Evolutionary conservation across 1,140 invertebrate genomes (phyloP).

Genomic region (Anastatus disparis): DNA sequence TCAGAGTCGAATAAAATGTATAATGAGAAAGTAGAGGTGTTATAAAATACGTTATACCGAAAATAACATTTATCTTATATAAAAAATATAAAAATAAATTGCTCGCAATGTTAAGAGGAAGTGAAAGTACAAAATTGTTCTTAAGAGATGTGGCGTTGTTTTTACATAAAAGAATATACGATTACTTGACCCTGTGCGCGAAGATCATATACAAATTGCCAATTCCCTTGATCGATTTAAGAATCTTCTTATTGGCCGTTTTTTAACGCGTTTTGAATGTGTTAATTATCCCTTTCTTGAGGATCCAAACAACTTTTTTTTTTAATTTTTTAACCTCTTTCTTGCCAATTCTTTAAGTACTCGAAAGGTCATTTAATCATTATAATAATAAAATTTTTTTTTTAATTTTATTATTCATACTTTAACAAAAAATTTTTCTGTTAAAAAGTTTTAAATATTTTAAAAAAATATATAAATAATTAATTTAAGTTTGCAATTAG

Average conservation of each 20-base stretch:
- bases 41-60: too few relatives aligned
- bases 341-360: not conserved
- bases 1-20: too few relatives aligned
- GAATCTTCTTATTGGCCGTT: slow-evolving; percentile 42
- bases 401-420: slow-evolving; percentile 2
- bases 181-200: slow-evolving; percentile 7
- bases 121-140: slow-evolving; percentile 35
- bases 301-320: slow-evolving; percentile 24
- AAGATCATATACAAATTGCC: slow-evolving; percentile 42
- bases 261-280: slow-evolving; percentile 50
- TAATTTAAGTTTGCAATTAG: too few relatives aligned
- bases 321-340: not conserved
- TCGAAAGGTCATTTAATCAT: slow-evolving; percentile 22
- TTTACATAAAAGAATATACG: not conserved
- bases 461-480: too few relatives aligned
- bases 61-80: not conserved
- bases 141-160: slow-evolving; percentile 20
- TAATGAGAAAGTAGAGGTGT: too few relatives aligned
- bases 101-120: not conserved
- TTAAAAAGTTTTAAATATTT: too few relatives aligned
- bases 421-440: not conserved
- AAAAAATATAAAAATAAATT: not conserved
- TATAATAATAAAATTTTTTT: slow-evolving; percentile 20
- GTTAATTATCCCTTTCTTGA: slow-evolving; percentile 47
- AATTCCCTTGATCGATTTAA: slow-evolving; percentile 45